Evolutionary conservation across 2,113 vertebrate species (phyloP).

Genomic region (Prunella fulvescens): DNA sequence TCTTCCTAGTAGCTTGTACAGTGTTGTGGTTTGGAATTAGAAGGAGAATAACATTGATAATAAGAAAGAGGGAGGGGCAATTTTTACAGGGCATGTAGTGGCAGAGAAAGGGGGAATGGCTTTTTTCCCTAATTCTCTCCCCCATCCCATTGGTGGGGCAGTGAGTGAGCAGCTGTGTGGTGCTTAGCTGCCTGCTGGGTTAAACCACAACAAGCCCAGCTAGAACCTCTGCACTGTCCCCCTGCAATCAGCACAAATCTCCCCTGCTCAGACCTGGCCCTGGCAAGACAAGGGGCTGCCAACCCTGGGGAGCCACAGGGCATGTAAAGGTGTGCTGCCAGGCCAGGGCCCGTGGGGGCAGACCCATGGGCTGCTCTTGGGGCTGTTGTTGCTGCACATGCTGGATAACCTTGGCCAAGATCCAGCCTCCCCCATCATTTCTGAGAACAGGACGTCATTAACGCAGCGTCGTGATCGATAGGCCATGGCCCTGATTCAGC

Average conservation of each 20-base stretch:
- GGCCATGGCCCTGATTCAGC: conserved; percentile 21
- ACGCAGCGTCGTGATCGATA: background rate
- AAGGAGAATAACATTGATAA: background rate
- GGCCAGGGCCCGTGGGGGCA: background rate
- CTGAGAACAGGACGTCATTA: conserved; percentile 27
- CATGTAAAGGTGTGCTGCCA: rapidly evolving
- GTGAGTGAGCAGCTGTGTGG: background rate
- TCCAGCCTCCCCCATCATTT: background rate
- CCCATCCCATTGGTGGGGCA: no score
- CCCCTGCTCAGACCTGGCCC: background rate
- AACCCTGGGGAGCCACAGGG: rapidly evolving
- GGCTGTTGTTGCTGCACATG: background rate
- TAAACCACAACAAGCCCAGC: background rate
- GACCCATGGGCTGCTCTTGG: rapidly evolving
- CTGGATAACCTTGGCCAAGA: background rate
- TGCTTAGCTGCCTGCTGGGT: background rate
- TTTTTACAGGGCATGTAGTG: background rate
- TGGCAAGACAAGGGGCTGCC: background rate
- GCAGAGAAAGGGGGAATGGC: background rate
- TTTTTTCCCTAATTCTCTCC: background rate
- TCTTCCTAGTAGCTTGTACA: background rate
- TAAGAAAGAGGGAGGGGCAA: background rate
- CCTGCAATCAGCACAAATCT: background rate
- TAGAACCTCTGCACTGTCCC: background rate
- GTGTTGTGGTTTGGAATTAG: background rate